These are phyloP conservation scores for Rhabdomys pumilio DNA, from an alignment of 2,797 vertebrate species.

Conservation along the genomic window DNA sequence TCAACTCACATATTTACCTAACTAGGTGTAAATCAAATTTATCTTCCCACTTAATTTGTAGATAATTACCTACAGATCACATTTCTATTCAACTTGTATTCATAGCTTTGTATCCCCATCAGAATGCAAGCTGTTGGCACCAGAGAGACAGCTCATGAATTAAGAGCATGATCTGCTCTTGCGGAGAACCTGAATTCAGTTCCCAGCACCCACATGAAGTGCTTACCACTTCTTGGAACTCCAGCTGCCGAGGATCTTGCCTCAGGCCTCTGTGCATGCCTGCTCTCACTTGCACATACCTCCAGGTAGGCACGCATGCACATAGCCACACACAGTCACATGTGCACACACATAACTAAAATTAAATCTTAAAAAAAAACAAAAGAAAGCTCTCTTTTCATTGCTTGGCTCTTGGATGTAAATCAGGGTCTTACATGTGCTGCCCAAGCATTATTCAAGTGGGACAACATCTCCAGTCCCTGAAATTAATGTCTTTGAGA, in stretches of 20 bases:
- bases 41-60: conserved; percentile 12
- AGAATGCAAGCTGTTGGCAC: neutral
- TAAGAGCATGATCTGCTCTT: neutral
- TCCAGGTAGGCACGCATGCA: neutral
- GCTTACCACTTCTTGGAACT: neutral
- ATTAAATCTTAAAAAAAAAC: neutral
- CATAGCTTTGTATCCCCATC: neutral
- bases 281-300: no score
- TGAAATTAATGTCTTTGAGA: conserved; percentile 27
- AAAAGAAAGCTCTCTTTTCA: neutral
- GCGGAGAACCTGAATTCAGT: neutral
- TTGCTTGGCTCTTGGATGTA: neutral
- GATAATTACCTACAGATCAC: neutral
- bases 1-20: conserved; percentile 36
- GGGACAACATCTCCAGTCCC: neutral
- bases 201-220: neutral
- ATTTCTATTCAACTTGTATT: conserved; percentile 19
- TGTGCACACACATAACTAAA: neutral
- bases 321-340: neutral
- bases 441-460: neutral
- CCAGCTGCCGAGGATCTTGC: neutral
- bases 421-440: neutral
- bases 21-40: conserved; percentile 14
- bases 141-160: neutral
- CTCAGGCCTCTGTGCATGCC: neutral